Evolutionary conservation across 2,797 vertebrate genomes (phyloP).

Genomic region (Syngnathus acus): DNA sequence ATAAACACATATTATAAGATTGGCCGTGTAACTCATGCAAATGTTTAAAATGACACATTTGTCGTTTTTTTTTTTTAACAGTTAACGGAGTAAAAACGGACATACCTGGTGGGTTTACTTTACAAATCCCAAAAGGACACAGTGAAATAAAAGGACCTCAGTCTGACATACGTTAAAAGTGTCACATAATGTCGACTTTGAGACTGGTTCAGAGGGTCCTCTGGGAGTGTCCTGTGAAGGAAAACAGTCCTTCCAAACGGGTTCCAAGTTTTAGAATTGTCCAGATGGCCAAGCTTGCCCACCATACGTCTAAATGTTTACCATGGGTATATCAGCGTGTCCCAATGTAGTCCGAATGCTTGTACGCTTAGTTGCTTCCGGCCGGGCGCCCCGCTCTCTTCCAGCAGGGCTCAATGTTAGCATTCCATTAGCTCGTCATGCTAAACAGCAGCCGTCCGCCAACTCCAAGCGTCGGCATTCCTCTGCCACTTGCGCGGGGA

Average conservation of each 20-base stretch:
- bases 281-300: constrained; percentile 14
- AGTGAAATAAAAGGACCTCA: neutral
- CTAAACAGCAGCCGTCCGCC: constrained; percentile 37
- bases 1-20: constrained; percentile 9
- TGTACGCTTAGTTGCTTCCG: constrained; percentile 1
- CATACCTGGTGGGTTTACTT: neutral
- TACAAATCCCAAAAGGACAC: neutral
- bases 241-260: constrained; percentile 16
- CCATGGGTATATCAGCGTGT: constrained; percentile 4
- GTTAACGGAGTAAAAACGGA: constrained; percentile 1
- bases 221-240: neutral
- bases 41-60: neutral
- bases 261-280: constrained; percentile 17
- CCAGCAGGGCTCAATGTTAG: constrained; percentile 15
- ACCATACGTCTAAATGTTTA: neutral
- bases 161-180: neutral
- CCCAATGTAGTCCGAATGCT: constrained; percentile 36
- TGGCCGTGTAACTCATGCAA: constrained; percentile 16
- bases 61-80: neutral
- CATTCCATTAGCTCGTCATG: constrained; percentile 29
- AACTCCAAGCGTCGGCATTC: constrained; percentile 39
- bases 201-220: constrained; percentile 6
- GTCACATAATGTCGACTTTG: neutral
- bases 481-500: constrained; percentile 11
- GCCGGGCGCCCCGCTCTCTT: constrained; percentile 1